These are phyloP conservation scores for Harlomillsia oculata DNA, from an alignment of 1,140 invertebrate species.

Conservation along the genomic window DNA sequence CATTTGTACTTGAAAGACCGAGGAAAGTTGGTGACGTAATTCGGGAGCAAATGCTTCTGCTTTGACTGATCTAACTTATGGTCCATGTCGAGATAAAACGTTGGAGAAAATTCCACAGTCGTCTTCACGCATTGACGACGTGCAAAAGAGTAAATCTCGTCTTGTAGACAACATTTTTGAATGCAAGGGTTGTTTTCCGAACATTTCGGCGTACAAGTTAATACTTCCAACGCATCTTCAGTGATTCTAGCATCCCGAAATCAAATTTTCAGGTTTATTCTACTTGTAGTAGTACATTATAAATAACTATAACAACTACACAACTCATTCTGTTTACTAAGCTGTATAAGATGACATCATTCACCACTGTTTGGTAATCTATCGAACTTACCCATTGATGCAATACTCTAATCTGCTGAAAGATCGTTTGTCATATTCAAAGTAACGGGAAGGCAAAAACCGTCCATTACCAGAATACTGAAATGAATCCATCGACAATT, in stretches of 20 bases:
- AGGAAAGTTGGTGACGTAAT: conserved; percentile 11
- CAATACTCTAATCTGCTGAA: conserved; percentile 16
- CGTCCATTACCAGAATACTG: no score
- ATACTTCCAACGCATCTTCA: conserved; percentile 9
- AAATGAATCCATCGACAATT: no score
- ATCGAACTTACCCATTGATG: conserved; percentile 14
- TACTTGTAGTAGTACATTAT: neutral
- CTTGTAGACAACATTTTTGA: conserved; percentile 12
- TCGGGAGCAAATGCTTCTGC: conserved; percentile 2
- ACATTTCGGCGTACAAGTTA: conserved; percentile 8
- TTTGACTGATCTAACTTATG: neutral
- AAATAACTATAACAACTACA: neutral
- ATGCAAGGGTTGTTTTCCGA: conserved; percentile 5
- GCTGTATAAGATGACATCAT: neutral
- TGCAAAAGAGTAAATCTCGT: conserved; percentile 18
- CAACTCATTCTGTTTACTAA: neutral
- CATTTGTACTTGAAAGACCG: conserved; percentile 17
- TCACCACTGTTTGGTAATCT: neutral
- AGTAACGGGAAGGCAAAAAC: no score
- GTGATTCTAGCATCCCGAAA: neutral
- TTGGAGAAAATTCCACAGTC: conserved; percentile 2
- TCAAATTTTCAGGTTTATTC: no score
- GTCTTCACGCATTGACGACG: conserved; percentile 9
- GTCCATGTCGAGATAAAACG: conserved; percentile 19
- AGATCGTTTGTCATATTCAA: conserved; percentile 2